A percentile compares a stretch with the other conserved stretches of the same genome.
phyloP scores from a whole-genome alignment of 2,888 invertebrate genomes.

The Scrobipalpa costella region DNA sequence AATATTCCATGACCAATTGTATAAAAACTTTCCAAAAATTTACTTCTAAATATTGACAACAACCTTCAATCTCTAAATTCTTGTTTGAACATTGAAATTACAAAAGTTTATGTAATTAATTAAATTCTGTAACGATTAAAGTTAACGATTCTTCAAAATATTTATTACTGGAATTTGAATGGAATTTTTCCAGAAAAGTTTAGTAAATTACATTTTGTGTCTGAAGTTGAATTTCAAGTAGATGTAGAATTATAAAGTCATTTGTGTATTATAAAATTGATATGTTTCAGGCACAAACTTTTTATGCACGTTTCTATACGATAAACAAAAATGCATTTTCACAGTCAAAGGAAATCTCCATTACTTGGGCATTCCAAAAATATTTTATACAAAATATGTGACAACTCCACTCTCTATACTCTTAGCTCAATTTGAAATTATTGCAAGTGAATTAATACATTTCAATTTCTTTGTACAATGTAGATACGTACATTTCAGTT shows the following conservation, averaged over 20 bases:
- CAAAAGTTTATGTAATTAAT: neutral
- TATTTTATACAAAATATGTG: too few species aligned
- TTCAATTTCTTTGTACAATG: too few species aligned
- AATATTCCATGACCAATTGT: slow-evolving; percentile 1
- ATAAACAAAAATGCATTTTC: too few species aligned
- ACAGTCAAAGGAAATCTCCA: too few species aligned
- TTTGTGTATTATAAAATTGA: too few species aligned
- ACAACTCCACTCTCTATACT: too few species aligned
- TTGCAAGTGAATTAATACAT: too few species aligned
- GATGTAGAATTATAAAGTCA: neutral
- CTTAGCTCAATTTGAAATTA: too few species aligned
- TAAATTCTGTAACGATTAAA: neutral
- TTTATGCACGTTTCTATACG: too few species aligned
- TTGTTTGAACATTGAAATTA: neutral
- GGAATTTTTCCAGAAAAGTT: neutral
- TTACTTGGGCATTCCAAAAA: too few species aligned
- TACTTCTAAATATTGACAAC: neutral
- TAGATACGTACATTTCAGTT: too few species aligned
- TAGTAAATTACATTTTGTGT: neutral
- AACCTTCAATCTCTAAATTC: neutral
- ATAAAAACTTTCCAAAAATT: neutral
- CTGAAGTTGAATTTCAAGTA: neutral
- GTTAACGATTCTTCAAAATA: neutral
- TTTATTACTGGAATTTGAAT: neutral
- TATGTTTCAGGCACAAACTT: too few species aligned